A percentile compares a stretch with the other conserved stretches of the same genome.
These are phyloP conservation scores for Blennius ocellaris DNA, from an alignment of 2,113 vertebrate genomes.

Conservation along the genomic window DNA sequence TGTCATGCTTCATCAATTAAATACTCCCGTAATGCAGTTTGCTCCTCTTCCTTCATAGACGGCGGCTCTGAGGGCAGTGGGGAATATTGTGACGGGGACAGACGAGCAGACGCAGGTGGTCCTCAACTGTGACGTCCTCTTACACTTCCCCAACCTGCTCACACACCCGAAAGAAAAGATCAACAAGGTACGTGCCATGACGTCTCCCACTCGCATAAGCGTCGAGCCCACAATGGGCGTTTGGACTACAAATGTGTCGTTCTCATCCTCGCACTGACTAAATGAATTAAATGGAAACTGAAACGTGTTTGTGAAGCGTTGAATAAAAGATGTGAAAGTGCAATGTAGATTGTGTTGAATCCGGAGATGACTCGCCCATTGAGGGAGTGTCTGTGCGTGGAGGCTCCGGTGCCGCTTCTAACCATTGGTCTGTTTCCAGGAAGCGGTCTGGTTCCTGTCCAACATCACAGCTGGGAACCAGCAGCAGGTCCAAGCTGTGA, in stretches of 20 bases:
- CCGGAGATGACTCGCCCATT: not conserved
- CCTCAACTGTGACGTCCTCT: constrained; percentile 98
- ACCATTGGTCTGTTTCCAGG: constrained; percentile 82
- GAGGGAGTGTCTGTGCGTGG: not conserved
- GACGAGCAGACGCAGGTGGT: constrained; percentile 99
- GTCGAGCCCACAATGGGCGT: too few species aligned
- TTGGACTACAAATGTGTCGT: too few species aligned
- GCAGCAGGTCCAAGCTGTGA: constrained; percentile 99
- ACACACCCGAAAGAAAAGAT: constrained; percentile 99
- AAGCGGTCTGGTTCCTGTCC: constrained; percentile 99
- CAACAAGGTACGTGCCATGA: constrained; percentile 89
- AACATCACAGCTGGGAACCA: constrained; percentile 99
- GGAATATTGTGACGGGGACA: constrained; percentile 98
- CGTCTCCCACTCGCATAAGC: too few species aligned
- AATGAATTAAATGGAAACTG: too few species aligned
- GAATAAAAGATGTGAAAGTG: too few species aligned
- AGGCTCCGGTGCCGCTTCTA: not conserved
- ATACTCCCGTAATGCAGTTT: not conserved
- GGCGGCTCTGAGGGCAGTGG: constrained; percentile 96
- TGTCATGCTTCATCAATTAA: not conserved
- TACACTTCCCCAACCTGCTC: constrained; percentile 96
- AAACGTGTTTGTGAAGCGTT: too few species aligned
- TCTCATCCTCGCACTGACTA: too few species aligned
- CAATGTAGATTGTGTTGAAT: not conserved
- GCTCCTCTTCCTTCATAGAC: constrained; percentile 81